Base-by-base conservation (phyloP, 2,888 invertebrate species). In the Diaperis boleti region DNA sequence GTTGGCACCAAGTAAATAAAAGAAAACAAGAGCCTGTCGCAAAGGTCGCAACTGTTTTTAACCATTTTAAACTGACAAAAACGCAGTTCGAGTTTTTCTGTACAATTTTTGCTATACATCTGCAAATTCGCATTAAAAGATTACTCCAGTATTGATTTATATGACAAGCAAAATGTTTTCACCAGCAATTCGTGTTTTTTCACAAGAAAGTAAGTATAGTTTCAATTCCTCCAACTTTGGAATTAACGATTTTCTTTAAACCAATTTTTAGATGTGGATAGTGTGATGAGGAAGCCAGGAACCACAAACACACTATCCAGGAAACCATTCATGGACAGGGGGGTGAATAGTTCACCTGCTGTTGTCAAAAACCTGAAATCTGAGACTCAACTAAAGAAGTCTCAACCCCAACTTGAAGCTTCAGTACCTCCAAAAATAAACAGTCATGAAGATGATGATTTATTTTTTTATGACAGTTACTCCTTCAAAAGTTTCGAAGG, bases 261-360 rank as follows among this genome's bases (percentile, higher is more conserved):
- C n/a, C n/a, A 42, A 3, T 14, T 33, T 33, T 22, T 26, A 49
- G 49, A 59, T 5, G 68, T 62, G n/a, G 70, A 62, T 31, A 26
- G 50, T 14, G 45, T 69, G 4, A 62, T 67, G 45, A 67, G 70
- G 52, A 74, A 74, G 54, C 70, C 69, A 5, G 70, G 68, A 13
- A 29, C 39, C 4, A 59, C 57, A 14, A 49, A 41, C 14, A 39
- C 39, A 13, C 14, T 69, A 31, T 45, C 65, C 6, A 57, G 75
- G 45, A 73, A 74, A 65, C 74, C 76, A 5, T 73, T 76, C 47
- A 54, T 63, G 3, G 75, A 74, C 54, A 66, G 69, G 56, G 64
- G 71, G 39, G 70, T 75, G 0, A 76, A 76, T 52, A 62, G 66
- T 44, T 66, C 70, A 11, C 69, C 71, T 14, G 64, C 62, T 20